Base-by-base conservation (phyloP, 2,888 invertebrate species). In the Acronicta leporina region DNA sequence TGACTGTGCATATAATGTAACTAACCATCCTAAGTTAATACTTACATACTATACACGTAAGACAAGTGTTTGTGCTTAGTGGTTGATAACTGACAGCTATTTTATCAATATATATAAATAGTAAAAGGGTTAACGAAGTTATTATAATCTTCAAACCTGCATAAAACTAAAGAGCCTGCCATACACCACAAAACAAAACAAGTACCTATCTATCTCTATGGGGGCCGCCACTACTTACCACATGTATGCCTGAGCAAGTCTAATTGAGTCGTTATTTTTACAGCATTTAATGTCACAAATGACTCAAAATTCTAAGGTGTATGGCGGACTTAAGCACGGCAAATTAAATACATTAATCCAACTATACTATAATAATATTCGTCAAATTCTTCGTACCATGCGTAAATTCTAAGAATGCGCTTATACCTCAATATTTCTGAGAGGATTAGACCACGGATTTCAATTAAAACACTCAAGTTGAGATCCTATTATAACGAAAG, bases 1-100 rank as follows among this genome's bases (percentile, higher is more conserved):
- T 81, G 84, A 87, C 79, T 84, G 92, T 92, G 93, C 91, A 87
- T 45, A 44, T 63, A 83, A 79, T 80, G 81, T 75, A 82, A 77
- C 71, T 84, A 83, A 82, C 75, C 80, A 81, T 75, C 68, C 73
- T 82, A 84, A 75, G 68, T 70, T 79, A 79, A 67, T 73, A 75
- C 75, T 81, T 82, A 77, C 46, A 71, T 77, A 73, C 79, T 87
- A 86, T 80, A 82, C 81, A 84, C 73, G 68, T 82, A 83, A 76
- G 66, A 82, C 80, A 78, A 75, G 73, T 64, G 66, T 81, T 84
- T 83, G 88, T 88, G 88, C 86, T 81, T 57, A 77, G 87, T 87
- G 83, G 81, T 61, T 75, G 35, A 13, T 35, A 77, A 75, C 52
- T 43, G 74, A 77, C 59, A 66, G 56, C 58, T 67, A 71, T 67